Evolutionary conservation across 2,113 vertebrate species (phyloP), one percentile per base, ranked within the genome.

Genomic region (Eudorcas thomsonii): DNA sequence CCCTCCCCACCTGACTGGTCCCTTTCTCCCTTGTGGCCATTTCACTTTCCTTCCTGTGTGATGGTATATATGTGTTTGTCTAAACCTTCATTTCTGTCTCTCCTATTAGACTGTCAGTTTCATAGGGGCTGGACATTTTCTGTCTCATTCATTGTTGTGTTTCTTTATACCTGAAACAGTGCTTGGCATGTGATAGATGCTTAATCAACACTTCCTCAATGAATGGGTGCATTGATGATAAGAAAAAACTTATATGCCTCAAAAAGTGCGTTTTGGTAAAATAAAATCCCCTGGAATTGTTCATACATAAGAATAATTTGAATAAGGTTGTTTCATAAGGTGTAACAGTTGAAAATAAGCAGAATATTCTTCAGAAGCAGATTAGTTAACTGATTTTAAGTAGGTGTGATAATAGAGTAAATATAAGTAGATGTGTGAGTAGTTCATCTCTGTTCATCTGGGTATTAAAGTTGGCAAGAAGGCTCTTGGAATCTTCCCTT

Each of bases 341-440:
- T 88, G 3, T 78, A 88, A 91, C 45, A n/a, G 8, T 95, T 64
- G n/a, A 21, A 36, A 90, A 80, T 81, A 33, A 77, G n/a, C 64
- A 90, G 48, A 90, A 39, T 86, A n/a, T 67, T 80, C 74, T 91
- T 95, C 15, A 92, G 77, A 97, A 88, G 52, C 33, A 88, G 26
- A 78, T 93, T 90, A 71, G n/a, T 77, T 92, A 71, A 86, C 21
- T 91, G 64, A 64, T 89, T 43, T 81, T 91, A 36, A 52, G 7
- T 85, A 25, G 60, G 4, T 57, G 26, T 82, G 52, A 85, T 77
- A 81, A 74, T 77, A 45, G 84, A 45, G 36, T 92, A 80, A 71
- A 26, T 71, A 9, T 64, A 89, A 64, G 45, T 85, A 59, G 77
- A 77, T 95, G 39, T 55, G 48, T 97, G 23, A 82, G 21, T 48